phyloP scores from a whole-genome alignment of 2,797 vertebrate species.

The Poecilia velifera region DNA sequence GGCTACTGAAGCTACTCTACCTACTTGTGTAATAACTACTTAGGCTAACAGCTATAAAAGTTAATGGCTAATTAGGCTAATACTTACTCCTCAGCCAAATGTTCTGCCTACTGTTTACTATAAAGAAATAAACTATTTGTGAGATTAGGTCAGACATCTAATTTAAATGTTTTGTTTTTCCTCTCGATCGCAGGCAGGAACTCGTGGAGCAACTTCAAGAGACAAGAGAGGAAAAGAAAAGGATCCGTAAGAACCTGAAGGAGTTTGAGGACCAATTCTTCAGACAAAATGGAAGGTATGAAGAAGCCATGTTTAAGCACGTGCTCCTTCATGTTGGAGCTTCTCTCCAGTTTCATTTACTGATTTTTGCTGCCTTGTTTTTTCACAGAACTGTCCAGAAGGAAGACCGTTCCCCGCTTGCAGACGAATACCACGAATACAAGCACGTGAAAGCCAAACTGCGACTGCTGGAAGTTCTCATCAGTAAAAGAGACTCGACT shows the following conservation, averaged over 20 bases:
- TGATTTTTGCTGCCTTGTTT: slow-evolving; percentile 27
- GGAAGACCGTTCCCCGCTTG: slow-evolving; percentile 93
- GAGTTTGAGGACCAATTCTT: slow-evolving; percentile 99
- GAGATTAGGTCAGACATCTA: neutral
- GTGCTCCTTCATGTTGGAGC: neutral
- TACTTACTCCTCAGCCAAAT: neutral
- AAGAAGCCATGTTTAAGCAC: neutral
- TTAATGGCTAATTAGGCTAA: neutral
- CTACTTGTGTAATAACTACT: neutral
- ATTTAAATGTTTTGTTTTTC: slow-evolving; percentile 4
- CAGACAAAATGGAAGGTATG: slow-evolving; percentile 94
- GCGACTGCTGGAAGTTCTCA: slow-evolving; percentile 93
- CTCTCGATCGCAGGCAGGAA: slow-evolving; percentile 83
- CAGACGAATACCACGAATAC: slow-evolving; percentile 94
- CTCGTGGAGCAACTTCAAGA: slow-evolving; percentile 96
- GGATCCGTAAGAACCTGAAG: slow-evolving; percentile 91
- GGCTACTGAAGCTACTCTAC: neutral
- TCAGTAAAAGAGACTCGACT: slow-evolving; percentile 92
- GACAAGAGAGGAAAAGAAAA: slow-evolving; percentile 95
- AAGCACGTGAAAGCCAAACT: slow-evolving; percentile 97
- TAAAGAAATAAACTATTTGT: neutral
- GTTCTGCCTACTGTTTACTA: neutral
- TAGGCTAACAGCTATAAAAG: neutral
- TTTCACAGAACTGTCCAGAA: slow-evolving; percentile 90
- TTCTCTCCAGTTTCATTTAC: neutral